Evolutionary conservation across 2,888 invertebrate species (phyloP).

Genomic region (Iphiclides podalirius): DNA sequence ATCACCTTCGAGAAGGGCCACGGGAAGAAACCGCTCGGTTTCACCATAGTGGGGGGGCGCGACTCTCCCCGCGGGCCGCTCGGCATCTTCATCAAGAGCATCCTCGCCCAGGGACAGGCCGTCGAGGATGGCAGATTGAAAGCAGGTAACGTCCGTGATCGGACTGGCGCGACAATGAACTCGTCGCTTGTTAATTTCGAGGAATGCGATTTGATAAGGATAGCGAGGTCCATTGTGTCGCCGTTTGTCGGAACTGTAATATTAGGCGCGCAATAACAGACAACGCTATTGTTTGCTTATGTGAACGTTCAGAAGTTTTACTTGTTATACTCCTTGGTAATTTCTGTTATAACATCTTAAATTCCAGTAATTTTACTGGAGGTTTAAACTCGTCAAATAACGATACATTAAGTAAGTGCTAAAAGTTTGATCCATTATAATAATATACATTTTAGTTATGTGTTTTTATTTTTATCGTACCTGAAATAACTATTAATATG

Average conservation of each 20-base stretch:
- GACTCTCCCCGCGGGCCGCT: slow-evolving; percentile 92
- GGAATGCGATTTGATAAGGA: slow-evolving; percentile 56
- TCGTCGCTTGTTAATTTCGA: slow-evolving; percentile 33
- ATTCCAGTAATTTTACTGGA: too few species aligned
- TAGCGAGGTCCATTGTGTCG: slow-evolving; percentile 44
- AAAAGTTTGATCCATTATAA: too few species aligned
- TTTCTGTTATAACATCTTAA: neutral
- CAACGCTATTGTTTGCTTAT: slow-evolving; percentile 40
- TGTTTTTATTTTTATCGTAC: too few species aligned
- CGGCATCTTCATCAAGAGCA: slow-evolving; percentile 93
- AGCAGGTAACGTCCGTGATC: slow-evolving; percentile 81
- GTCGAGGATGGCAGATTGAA: slow-evolving; percentile 90
- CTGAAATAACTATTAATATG: too few species aligned
- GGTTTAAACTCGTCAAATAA: too few species aligned
- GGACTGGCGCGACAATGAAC: slow-evolving; percentile 1
- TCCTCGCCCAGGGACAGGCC: slow-evolving; percentile 90
- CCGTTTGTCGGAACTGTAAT: slow-evolving; percentile 43
- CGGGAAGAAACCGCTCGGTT: slow-evolving; percentile 92
- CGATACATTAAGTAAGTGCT: too few species aligned
- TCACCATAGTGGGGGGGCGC: slow-evolving; percentile 92
- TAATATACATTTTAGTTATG: too few species aligned
- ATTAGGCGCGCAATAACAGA: slow-evolving; percentile 32
- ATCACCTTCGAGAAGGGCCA: slow-evolving; percentile 89
- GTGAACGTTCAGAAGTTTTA: slow-evolving; percentile 32
- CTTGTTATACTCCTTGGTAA: slow-evolving; percentile 14